Conservation (phyloP, 1,140 invertebrate genomes). For the Paraescarpia echinospica region DNA sequence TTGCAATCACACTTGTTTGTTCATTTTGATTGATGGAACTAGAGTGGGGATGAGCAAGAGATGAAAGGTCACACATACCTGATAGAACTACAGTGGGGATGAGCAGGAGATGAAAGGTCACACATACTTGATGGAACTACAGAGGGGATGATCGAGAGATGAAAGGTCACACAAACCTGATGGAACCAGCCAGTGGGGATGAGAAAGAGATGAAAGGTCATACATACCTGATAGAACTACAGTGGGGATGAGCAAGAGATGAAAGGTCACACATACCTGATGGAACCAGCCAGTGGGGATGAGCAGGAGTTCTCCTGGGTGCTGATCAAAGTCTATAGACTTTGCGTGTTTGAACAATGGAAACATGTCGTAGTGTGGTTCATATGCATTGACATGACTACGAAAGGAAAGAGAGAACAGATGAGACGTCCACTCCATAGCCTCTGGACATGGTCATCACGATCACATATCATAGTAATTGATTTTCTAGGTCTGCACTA, state of each 20-base stretch:
- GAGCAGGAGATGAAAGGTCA: background rate
- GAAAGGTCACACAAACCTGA: background rate
- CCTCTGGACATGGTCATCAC: no score
- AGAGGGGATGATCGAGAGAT: background rate
- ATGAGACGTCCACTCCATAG: background rate
- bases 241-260: background rate
- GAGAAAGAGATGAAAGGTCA: background rate
- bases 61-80: background rate
- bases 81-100: background rate
- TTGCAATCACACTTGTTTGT: no score
- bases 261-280: constrained; percentile 40
- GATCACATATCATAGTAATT: constrained; percentile 20
- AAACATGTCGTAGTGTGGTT: background rate
- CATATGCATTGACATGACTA: background rate
- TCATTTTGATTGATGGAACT: background rate
- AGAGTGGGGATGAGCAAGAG: background rate
- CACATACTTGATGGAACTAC: background rate
- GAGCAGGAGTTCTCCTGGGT: constrained; percentile 52
- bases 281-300: constrained; percentile 58
- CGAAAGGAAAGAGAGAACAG: background rate
- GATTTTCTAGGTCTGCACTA: background rate
- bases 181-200: background rate
- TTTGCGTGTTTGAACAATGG: background rate
- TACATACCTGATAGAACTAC: background rate
- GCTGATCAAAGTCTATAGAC: constrained; percentile 49